Evolutionary conservation across 1,140 invertebrate genomes (phyloP).

Genomic region (Bombus polaris): DNA sequence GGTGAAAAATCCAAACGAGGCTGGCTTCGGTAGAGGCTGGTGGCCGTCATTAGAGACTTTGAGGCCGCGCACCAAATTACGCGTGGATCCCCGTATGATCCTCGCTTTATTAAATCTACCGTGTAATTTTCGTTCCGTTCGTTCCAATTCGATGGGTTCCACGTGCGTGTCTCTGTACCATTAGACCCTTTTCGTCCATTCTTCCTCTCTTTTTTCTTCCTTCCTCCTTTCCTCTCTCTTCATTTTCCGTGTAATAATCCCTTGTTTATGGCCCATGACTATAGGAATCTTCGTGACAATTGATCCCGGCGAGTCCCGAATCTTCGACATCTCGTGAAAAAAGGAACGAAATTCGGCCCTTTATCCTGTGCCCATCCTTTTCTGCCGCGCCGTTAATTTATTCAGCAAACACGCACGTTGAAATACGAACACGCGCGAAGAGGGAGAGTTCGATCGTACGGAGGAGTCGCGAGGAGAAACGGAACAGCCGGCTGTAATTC

Average conservation of each 20-base stretch:
- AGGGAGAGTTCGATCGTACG: neutral
- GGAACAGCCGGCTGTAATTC: neutral
- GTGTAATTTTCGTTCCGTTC: slow-evolving; percentile 68
- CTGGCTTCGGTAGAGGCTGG: neutral
- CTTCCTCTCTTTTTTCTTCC: neutral
- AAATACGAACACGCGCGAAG: neutral
- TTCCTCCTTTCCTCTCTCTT: neutral
- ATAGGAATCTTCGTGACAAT: neutral
- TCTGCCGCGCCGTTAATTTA: slow-evolving; percentile 10
- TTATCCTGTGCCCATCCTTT: no score
- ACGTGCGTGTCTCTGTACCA: slow-evolving; percentile 55
- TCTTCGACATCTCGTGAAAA: no score
- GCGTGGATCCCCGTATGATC: slow-evolving; percentile 62
- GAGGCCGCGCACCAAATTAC: slow-evolving; percentile 64
- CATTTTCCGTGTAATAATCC: slow-evolving; percentile 18
- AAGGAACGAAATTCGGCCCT: neutral
- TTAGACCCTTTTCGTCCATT: slow-evolving; percentile 19
- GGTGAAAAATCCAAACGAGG: slow-evolving; percentile 61
- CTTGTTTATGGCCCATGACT: no score
- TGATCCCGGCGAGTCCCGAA: neutral
- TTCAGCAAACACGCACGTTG: slow-evolving; percentile 14
- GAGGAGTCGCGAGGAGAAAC: slow-evolving; percentile 6
- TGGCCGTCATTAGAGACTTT: slow-evolving; percentile 63
- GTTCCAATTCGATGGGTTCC: slow-evolving; percentile 45
- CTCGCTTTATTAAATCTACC: slow-evolving; percentile 68